A percentile compares a stretch with the other conserved stretches of the same genome.
phyloP scores from a whole-genome alignment of 2,888 invertebrate genomes.

The Coenonympha glycerion region DNA sequence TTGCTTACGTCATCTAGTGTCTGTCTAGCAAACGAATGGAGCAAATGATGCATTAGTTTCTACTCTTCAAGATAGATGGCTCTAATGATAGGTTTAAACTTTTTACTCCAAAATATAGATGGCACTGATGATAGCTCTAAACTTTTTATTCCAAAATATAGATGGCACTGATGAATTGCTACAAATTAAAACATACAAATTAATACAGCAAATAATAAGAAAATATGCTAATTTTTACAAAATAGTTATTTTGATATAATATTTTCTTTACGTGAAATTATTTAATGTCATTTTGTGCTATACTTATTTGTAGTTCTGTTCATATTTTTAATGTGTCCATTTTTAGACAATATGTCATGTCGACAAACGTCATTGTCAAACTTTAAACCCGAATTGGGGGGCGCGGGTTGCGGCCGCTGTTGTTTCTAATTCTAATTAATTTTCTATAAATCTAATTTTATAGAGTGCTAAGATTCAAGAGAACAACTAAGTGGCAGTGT shows the following conservation, averaged over 20 bases:
- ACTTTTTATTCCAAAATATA: background rate
- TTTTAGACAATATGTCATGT: background rate
- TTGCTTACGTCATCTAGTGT: background rate
- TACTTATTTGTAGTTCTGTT: background rate
- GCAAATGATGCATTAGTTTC: too few relatives aligned
- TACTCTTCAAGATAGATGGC: too few relatives aligned
- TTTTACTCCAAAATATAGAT: background rate
- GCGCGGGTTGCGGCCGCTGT: background rate
- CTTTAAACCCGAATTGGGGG: background rate
- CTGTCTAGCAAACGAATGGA: background rate
- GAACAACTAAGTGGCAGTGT: conserved; percentile 44
- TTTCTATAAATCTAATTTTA: conserved; percentile 4
- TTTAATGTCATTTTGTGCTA: too few relatives aligned
- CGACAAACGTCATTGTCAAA: background rate
- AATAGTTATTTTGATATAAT: too few relatives aligned
- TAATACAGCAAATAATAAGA: too few relatives aligned
- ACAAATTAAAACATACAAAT: background rate
- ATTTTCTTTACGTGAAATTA: too few relatives aligned
- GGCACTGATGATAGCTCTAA: background rate
- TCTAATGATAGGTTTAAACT: background rate
- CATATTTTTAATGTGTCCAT: background rate
- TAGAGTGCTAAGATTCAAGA: conserved; percentile 12
- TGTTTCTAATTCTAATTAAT: conserved; percentile 12
- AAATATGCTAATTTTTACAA: too few relatives aligned
- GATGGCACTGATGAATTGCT: conserved; percentile 11